Conservation (phyloP, 92 coral and sea anemone species). For the Parazoanthus darwini region DNA sequence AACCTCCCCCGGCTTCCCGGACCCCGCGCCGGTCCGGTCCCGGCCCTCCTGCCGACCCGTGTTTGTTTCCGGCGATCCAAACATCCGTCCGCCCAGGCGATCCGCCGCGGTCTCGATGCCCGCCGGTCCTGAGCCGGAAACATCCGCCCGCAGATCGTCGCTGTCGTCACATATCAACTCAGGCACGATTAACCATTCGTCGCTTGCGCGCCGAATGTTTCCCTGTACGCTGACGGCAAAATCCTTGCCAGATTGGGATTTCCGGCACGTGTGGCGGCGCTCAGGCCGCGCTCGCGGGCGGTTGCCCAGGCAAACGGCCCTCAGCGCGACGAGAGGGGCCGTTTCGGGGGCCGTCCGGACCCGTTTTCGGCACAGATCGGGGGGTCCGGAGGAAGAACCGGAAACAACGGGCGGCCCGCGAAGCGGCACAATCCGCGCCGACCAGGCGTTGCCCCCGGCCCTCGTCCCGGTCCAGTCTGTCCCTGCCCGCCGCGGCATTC, state of each 20-base stretch:
- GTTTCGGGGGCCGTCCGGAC: slow-evolving; percentile 18
- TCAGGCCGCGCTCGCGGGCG: too few relatives aligned
- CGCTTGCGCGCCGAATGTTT: too few relatives aligned
- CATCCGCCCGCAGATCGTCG: slow-evolving; percentile 17
- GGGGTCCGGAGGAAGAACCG: slow-evolving; percentile 17
- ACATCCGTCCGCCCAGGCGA: slow-evolving; percentile 9
- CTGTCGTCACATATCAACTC: slow-evolving; percentile 14
- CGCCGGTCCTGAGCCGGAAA: slow-evolving; percentile 17
- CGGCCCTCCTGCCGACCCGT: too few relatives aligned
- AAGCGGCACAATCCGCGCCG: slow-evolving; percentile 17
- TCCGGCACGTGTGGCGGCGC: too few relatives aligned
- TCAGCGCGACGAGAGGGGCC: slow-evolving; percentile 1
- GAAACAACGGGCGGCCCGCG: slow-evolving; percentile 18
- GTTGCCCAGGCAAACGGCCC: too few relatives aligned
- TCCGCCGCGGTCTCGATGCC: neutral
- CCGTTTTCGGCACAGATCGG: slow-evolving; percentile 16
- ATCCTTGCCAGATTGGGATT: too few relatives aligned
- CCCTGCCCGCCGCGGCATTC: slow-evolving; percentile 18
- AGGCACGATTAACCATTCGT: neutral
- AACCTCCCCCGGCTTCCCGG: too few relatives aligned
- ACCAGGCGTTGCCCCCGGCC: slow-evolving; percentile 18
- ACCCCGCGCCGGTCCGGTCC: too few relatives aligned
- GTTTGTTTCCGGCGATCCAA: neutral
- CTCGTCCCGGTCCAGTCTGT: slow-evolving; percentile 17
- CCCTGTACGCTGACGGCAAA: too few relatives aligned